These are phyloP conservation scores for Upupa epops DNA, from an alignment of 2,113 vertebrate species.

Conservation along the genomic window DNA sequence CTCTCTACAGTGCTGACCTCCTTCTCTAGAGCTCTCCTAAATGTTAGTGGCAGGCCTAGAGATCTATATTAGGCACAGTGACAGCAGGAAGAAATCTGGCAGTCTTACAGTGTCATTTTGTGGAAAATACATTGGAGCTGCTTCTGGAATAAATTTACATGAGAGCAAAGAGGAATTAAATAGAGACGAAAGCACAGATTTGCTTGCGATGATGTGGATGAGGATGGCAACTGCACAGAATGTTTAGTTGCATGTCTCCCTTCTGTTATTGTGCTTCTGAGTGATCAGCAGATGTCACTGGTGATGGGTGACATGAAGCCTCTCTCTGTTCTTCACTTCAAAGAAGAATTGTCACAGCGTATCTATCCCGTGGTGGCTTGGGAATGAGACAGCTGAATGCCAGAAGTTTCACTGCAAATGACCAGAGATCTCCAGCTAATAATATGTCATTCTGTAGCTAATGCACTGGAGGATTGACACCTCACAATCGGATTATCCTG, in stretches of 20 bases:
- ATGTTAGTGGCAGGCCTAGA: constrained; percentile 9
- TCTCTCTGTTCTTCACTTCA: constrained; percentile 7
- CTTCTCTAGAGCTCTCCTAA: constrained; percentile 4
- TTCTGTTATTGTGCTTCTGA: constrained; percentile 66
- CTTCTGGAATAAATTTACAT: constrained; percentile 59
- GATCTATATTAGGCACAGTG: constrained; percentile 50
- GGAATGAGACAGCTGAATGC: not conserved
- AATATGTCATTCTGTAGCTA: not conserved
- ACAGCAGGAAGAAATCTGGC: constrained; percentile 45
- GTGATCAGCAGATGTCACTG: constrained; percentile 64
- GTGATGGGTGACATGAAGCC: constrained; percentile 51
- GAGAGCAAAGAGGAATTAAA: constrained; percentile 57
- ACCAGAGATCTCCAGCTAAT: not conserved
- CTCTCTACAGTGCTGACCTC: not conserved
- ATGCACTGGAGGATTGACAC: not conserved
- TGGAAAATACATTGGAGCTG: constrained; percentile 45
- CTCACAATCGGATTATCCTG: not conserved
- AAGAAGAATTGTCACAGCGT: constrained; percentile 5
- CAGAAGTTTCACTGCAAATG: not conserved
- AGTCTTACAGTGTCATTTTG: constrained; percentile 45
- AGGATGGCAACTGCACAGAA: constrained; percentile 62
- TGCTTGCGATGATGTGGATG: constrained; percentile 62
- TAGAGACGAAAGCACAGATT: constrained; percentile 59
- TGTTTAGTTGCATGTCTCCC: constrained; percentile 65
- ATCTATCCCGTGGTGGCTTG: not conserved